phyloP scores from a whole-genome alignment of 2,113 vertebrate species.

The Rhodinocichla rosea region DNA sequence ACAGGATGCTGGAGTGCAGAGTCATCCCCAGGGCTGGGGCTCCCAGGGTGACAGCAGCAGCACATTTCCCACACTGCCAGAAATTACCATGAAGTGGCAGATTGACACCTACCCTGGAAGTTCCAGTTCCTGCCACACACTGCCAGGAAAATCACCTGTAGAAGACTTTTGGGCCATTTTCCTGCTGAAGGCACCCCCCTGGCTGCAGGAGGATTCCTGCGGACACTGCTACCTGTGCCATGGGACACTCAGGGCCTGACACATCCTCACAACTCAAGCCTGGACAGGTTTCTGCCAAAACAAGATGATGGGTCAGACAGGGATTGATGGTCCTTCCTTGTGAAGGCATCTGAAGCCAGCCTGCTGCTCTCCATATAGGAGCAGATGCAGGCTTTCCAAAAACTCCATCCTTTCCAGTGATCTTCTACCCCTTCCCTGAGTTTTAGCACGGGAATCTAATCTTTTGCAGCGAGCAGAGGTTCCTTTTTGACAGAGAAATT shows the following conservation, averaged over 20 bases:
- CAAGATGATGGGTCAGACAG: background rate
- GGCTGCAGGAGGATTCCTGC: background rate
- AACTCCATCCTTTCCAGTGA: background rate
- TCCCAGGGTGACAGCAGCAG: accelerated
- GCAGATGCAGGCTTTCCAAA: background rate
- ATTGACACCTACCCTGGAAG: background rate
- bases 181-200: background rate
- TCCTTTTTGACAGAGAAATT: slow-evolving; percentile 68
- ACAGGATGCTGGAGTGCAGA: accelerated
- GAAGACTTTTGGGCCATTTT: background rate
- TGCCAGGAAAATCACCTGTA: background rate
- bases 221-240: background rate
- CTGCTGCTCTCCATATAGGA: background rate
- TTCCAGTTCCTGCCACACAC: background rate
- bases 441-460: background rate
- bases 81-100: background rate
- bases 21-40: accelerated
- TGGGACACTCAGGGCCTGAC: no score
- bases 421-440: background rate
- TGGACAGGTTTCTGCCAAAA: background rate
- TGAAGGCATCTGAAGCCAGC: background rate
- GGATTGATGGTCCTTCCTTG: background rate
- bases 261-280: background rate
- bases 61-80: background rate
- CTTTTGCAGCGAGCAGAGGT: background rate